These are phyloP conservation scores for Falco peregrinus DNA, from an alignment of 2,797 vertebrate species.

Conservation along the genomic window DNA sequence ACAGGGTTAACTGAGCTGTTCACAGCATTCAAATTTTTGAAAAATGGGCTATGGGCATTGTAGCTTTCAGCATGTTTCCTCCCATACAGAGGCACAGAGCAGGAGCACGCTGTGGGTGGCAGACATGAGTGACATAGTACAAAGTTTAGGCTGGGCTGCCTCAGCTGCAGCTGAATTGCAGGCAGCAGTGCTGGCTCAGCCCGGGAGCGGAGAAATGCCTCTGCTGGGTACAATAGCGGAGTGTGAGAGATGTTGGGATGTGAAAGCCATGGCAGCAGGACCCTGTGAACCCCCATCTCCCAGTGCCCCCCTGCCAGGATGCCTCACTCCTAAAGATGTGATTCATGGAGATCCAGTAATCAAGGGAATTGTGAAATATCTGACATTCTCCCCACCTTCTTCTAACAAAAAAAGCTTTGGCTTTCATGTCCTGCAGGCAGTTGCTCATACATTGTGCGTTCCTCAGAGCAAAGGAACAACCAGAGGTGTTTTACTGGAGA, in stretches of 20 bases:
- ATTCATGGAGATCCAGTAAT: background rate
- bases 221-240: background rate
- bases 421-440: background rate
- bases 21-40: background rate
- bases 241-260: background rate
- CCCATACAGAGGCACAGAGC: fast-evolving
- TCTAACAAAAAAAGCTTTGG: background rate
- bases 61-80: background rate
- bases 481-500: fast-evolving
- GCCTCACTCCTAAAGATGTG: background rate
- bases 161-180: background rate
- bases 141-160: background rate
- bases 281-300: fast-evolving
- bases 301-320: background rate
- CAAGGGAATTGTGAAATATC: background rate
- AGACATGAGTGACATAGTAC: background rate
- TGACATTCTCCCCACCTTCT: background rate
- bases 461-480: background rate
- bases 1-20: background rate
- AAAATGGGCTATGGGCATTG: background rate
- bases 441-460: fast-evolving
- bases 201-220: fast-evolving
- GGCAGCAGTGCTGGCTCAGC: background rate
- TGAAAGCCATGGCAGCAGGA: background rate
- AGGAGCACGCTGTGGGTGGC: background rate